These are phyloP conservation scores for Gobiocypris rarus DNA, from an alignment of 2,113 vertebrate species.

Conservation along the genomic window DNA sequence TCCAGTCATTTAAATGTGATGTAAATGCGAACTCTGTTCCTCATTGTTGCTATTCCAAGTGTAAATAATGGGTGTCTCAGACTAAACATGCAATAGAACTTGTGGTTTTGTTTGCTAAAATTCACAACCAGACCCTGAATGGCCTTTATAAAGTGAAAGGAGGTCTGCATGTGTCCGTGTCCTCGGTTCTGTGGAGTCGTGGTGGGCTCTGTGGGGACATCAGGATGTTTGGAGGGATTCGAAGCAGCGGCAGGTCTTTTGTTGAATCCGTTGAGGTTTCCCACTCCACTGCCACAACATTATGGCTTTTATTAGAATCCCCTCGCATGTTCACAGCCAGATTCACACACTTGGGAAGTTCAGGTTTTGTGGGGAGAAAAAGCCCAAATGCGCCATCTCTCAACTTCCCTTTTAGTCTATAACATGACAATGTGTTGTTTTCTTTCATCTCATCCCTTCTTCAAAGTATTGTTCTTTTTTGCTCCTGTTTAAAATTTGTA, in stretches of 20 bases:
- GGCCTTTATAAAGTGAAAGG: neutral
- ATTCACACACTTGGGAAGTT: constrained; percentile 28
- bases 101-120: constrained; percentile 10
- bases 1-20: neutral
- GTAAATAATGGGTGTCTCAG: neutral
- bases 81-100: constrained; percentile 15
- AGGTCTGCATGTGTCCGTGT: constrained; percentile 23
- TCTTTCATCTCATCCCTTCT: neutral
- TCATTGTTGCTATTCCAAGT: neutral
- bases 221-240: constrained; percentile 30
- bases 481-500: neutral
- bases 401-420: constrained; percentile 23
- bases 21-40: neutral
- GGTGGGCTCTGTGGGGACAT: neutral
- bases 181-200: constrained; percentile 1
- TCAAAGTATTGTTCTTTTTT: neutral
- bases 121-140: constrained; percentile 7
- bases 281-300: constrained; percentile 38
- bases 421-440: neutral
- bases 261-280: constrained; percentile 31
- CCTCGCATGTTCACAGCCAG: constrained; percentile 29
- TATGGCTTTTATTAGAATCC: constrained; percentile 50
- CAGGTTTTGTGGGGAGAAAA: constrained; percentile 31
- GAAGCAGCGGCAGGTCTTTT: constrained; percentile 26
- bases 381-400: constrained; percentile 24